Base-by-base conservation (phyloP, 2,797 vertebrate species). In the Bryconaethiops microstoma region DNA sequence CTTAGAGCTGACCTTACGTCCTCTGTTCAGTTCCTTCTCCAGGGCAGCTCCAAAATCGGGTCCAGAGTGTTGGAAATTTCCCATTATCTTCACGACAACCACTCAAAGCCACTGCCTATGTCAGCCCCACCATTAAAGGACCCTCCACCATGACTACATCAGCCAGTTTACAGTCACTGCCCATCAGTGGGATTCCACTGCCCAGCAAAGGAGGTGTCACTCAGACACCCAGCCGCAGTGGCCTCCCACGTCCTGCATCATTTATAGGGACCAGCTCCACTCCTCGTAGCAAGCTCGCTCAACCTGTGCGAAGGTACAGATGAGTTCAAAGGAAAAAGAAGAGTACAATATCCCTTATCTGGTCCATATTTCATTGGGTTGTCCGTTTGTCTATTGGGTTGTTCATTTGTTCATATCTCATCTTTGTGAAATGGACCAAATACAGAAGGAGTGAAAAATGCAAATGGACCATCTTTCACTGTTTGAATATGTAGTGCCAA, bases 51-150 rank as follows among this genome's bases (percentile, higher is more conserved):
- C 96, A 97, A 50, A 94, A 95, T 88, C 88, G 96, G 76, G 94
- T 96, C 68, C 97, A 96, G 83, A 98, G 96, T 13, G 91, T 96
- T 40, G 96, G 96, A 40, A 96, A 96, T 82, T 97, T 97, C 86
- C 91, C 94, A 16, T 90, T 93, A 23, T 91, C 95, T 74, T 91
- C 94, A 29, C 93, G 94, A 74, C 96, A 94, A 2, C 93, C 95
- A 10, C 92, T 94, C 0, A 99, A 98, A 90, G 97, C 97, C 90
- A 97, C 96, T 5, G 96, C 97, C 52, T 98, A 98, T 0, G 96
- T 98, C 85, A 98, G 97, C 79, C 97, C 97, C 2, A 98, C 96
- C 0, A 88, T 98, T 50, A 97, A 97, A 89, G 95, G 94, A 78
- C 90, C 92, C 0, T 88, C 84, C 13, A 85, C 84, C 35, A 84